phyloP scores from a whole-genome alignment of 2,888 invertebrate genomes.

The Eristalis pertinax region DNA sequence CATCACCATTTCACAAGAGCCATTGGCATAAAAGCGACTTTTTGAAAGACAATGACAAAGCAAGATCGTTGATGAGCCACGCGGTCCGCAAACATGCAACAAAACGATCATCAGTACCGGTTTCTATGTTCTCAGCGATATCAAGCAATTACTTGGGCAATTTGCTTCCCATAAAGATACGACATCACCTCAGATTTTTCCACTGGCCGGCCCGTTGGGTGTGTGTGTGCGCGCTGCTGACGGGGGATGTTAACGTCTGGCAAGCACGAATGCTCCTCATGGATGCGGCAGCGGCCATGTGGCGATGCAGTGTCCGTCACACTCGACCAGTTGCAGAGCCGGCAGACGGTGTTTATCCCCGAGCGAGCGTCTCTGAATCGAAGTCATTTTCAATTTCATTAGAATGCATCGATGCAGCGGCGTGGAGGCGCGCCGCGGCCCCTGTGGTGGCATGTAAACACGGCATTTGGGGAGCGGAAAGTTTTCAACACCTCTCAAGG shows the following conservation, averaged over 20 bases:
- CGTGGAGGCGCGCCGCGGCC: neutral
- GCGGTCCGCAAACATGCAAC: neutral
- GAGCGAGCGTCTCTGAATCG: neutral
- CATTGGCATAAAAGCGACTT: neutral
- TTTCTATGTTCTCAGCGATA: neutral
- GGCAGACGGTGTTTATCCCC: neutral
- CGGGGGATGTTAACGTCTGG: neutral
- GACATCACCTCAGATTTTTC: neutral
- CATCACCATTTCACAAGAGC: neutral
- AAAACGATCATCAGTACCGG: neutral
- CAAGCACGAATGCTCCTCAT: neutral
- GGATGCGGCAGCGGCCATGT: neutral
- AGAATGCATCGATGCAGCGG: neutral
- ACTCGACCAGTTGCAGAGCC: neutral
- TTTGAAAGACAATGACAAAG: neutral
- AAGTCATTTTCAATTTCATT: neutral
- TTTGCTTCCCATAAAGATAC: neutral
- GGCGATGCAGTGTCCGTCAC: neutral
- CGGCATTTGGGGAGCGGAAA: neutral
- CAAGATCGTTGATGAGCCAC: neutral
- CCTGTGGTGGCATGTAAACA: neutral
- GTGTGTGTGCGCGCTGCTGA: neutral
- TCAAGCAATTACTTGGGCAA: conserved; percentile 1
- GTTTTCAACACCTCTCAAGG: neutral
- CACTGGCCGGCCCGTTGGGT: neutral